Base-by-base conservation (phyloP, 1,140 invertebrate genomes). In the Geopemphigus sp. region DNA sequence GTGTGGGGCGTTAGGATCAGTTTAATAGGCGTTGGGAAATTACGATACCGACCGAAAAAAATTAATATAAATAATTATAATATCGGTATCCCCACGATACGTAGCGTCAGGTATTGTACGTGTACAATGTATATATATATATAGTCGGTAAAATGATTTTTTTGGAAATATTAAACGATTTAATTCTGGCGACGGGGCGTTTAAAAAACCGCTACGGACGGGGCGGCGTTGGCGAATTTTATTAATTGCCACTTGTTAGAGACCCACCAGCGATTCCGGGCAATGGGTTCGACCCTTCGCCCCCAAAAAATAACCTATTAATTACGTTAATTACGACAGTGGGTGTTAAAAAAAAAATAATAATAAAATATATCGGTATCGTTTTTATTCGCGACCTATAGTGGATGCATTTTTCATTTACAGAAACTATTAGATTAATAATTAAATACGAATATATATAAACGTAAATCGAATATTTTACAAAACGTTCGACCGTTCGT, bases 201-300 rank as follows among this genome's bases (percentile, higher is more conserved):
- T 63, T 29, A 47, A 54, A n/a, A 63, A 47, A 47, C 22, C n/a
- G 14, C 22, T 26, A 74, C 57, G 17, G 39, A 39, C 29, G 12
- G 29, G 29, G 29, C 5, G 73, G n/a, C 10, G 57, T 78, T 61
- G 8, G 73, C 39, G 32, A 63, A 45, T 61, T 78, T 61, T 78
- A 78, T 78, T 78, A 59, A 78, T 78, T 78, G 73, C 73, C 56
- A 61, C 73, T 78, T 78, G 56, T 57, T 78, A 24, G 32, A 32
- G 32, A 78, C 39, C 39, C 26, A 78, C 39, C 73, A 59, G 57
- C 26, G 45, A 47, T 61, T 78, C 32, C n/a, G 56, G n/a, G 26
- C 72, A 56, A 45, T 59, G 29, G n/a, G 26, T 57, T 39, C 39
- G 54, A 74, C 72, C 72, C 72, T 74, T 74, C 14, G 53, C 19